These are phyloP conservation scores for Endomychus coccineus DNA, from an alignment of 2,888 invertebrate species.

Conservation along the genomic window DNA sequence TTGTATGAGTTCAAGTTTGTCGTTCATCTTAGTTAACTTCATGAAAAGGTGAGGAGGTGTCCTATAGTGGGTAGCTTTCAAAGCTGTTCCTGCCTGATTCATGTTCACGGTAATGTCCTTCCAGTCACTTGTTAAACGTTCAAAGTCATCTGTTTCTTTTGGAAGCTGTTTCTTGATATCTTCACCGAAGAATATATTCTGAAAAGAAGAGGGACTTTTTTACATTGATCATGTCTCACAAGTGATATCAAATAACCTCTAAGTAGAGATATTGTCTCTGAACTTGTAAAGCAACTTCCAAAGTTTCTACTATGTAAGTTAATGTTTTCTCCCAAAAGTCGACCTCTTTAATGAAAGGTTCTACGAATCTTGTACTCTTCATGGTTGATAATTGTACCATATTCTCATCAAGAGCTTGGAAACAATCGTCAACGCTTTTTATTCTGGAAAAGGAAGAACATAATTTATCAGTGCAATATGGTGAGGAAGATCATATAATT, in stretches of 20 bases:
- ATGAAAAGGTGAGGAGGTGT: conserved; percentile 57
- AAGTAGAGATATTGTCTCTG: conserved; percentile 82
- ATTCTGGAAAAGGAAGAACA: conserved; percentile 60
- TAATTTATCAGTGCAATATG: too few species aligned
- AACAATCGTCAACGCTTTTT: conserved; percentile 70
- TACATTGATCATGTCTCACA: background rate
- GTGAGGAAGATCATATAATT: too few species aligned
- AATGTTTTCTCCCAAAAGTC: conserved; percentile 82
- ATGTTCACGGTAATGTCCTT: conserved; percentile 54
- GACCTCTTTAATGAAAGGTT: conserved; percentile 76
- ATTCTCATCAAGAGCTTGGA: conserved; percentile 74
- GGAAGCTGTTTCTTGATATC: conserved; percentile 82
- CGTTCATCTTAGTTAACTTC: conserved; percentile 63
- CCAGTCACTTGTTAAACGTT: conserved; percentile 65
- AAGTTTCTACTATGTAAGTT: conserved; percentile 71
- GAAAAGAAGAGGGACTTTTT: conserved; percentile 16
- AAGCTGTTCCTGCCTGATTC: conserved; percentile 50
- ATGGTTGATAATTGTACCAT: conserved; percentile 76
- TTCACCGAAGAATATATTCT: conserved; percentile 80
- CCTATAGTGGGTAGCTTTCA: conserved; percentile 56
- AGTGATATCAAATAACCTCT: conserved; percentile 46
- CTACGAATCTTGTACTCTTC: conserved; percentile 82
- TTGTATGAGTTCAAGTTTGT: conserved; percentile 71
- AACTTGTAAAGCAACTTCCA: conserved; percentile 72
- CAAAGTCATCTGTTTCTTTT: conserved; percentile 66